These are phyloP conservation scores for Noctua fimbriata DNA, from an alignment of 2,888 invertebrate species.

Conservation along the genomic window DNA sequence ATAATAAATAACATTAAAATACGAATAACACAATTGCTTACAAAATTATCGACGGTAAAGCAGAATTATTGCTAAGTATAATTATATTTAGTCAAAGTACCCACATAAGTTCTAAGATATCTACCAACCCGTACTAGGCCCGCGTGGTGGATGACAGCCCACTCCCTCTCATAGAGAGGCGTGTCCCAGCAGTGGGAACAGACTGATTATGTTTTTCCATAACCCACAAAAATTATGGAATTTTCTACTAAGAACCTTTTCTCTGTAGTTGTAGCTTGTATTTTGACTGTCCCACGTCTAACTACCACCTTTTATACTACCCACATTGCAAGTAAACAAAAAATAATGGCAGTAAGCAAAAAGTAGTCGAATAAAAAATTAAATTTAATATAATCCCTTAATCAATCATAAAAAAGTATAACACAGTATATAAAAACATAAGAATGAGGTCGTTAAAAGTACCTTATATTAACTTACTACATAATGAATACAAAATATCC, in stretches of 20 bases:
- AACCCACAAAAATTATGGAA: too few relatives aligned
- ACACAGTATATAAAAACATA: constrained; percentile 7
- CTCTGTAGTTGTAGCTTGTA: too few relatives aligned
- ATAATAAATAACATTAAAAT: constrained; percentile 56
- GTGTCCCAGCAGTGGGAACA: neutral
- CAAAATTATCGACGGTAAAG: constrained; percentile 31
- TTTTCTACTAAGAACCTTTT: too few relatives aligned
- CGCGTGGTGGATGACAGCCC: neutral
- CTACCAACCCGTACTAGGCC: neutral
- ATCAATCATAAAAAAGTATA: constrained; percentile 11
- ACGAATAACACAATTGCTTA: constrained; percentile 25
- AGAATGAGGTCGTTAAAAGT: constrained; percentile 39
- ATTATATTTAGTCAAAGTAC: constrained; percentile 7
- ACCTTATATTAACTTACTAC: constrained; percentile 23
- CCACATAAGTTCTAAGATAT: neutral
- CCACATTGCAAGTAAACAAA: neutral
- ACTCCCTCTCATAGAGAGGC: neutral
- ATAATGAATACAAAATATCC: constrained; percentile 20
- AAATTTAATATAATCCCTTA: constrained; percentile 18
- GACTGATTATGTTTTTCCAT: neutral
- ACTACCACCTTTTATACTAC: neutral
- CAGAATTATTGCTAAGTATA: constrained; percentile 45
- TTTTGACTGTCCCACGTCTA: too few relatives aligned
- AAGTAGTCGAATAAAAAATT: neutral
- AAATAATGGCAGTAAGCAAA: constrained; percentile 7